A percentile compares a stretch with the other conserved stretches of the same genome.
Evolutionary conservation across 1,140 invertebrate species (phyloP).

Genomic region (Apis cerana): DNA sequence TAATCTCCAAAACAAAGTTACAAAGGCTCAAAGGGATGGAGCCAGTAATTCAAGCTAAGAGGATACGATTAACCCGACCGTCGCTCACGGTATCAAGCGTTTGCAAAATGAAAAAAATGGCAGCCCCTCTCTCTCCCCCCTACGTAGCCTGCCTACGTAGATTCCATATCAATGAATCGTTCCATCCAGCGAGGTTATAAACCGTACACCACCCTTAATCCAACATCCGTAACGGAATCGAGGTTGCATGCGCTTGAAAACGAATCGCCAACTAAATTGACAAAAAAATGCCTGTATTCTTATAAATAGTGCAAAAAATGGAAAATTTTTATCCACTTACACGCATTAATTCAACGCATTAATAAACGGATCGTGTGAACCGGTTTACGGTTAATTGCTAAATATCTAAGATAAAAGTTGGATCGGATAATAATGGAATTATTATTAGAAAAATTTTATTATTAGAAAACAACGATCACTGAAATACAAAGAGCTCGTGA

Average conservation of each 20-base stretch:
- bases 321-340: conserved; percentile 13
- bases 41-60: conserved; percentile 29
- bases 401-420: neutral
- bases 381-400: conserved; percentile 24
- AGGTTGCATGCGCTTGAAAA: neutral
- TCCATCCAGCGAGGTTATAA: neutral
- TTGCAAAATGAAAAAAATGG: neutral
- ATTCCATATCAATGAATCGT: conserved; percentile 13
- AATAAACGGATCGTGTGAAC: conserved; percentile 38
- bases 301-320: conserved; percentile 27
- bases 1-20: conserved; percentile 22
- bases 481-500: no score
- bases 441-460: no score
- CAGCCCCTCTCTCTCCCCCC: no score
- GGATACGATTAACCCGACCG: conserved; percentile 22
- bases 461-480: no score
- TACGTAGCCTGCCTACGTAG: neutral
- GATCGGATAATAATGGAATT: no score
- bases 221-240: conserved; percentile 9
- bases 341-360: neutral
- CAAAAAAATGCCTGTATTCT: neutral
- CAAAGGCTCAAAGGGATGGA: neutral
- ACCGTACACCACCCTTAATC: neutral
- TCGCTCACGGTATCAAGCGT: conserved; percentile 4
- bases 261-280: neutral